Conservation (phyloP, 2,797 vertebrate species). For the Lagocephalus sceleratus region DNA sequence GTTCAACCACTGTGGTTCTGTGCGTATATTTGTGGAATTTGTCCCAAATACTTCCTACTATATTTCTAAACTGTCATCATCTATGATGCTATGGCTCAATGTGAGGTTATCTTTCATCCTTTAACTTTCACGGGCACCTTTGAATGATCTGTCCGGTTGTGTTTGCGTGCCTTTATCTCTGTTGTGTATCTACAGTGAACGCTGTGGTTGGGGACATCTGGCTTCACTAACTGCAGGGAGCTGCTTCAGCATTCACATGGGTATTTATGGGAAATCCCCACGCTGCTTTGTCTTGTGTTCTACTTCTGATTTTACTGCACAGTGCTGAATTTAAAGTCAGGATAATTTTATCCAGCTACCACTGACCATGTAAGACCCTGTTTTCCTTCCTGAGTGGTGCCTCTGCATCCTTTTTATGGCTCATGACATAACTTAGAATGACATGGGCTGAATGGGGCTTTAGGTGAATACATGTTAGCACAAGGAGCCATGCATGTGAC, state of each 20-base stretch:
- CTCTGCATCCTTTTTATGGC: slow-evolving; percentile 34
- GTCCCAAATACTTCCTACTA: slow-evolving; percentile 3
- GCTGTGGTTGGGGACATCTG: slow-evolving; percentile 66
- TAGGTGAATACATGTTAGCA: slow-evolving; percentile 42
- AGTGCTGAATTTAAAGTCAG: slow-evolving; percentile 25
- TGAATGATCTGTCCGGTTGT: slow-evolving; percentile 37
- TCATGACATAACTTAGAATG: slow-evolving; percentile 50
- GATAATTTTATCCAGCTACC: slow-evolving; percentile 27
- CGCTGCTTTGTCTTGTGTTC: slow-evolving; percentile 34
- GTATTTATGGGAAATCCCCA: slow-evolving; percentile 64
- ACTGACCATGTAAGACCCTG: slow-evolving; percentile 12
- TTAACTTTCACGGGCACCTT: not conserved
- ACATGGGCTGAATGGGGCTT: slow-evolving; percentile 32
- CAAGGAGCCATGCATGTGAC: slow-evolving; percentile 31
- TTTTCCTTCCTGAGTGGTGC: slow-evolving; percentile 49
- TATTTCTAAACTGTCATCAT: not conserved
- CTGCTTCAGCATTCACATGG: slow-evolving; percentile 45
- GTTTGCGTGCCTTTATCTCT: slow-evolving; percentile 45
- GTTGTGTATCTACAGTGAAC: slow-evolving; percentile 42
- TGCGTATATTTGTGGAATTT: not conserved
- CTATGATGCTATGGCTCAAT: not conserved
- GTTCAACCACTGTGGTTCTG: slow-evolving; percentile 16
- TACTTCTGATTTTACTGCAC: slow-evolving; percentile 9
- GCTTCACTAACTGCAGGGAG: slow-evolving; percentile 52
- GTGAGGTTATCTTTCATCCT: not conserved